Percentiles rank a stretch among this genome's conserved stretches.
Conservation (phyloP, 2,797 vertebrate genomes). For the Helicolenus hilgendorfi region DNA sequence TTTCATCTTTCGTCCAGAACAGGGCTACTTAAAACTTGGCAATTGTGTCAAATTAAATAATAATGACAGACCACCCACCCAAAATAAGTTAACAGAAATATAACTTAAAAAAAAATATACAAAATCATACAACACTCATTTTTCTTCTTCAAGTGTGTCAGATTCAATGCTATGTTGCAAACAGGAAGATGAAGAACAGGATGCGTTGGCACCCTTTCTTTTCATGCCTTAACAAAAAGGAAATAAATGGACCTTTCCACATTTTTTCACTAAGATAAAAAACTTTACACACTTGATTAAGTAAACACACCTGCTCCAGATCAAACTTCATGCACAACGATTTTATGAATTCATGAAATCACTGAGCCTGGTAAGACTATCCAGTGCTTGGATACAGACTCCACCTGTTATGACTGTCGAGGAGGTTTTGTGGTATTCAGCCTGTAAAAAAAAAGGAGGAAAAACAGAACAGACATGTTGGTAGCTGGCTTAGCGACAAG, state of each 20-base stretch:
- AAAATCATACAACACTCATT: constrained; percentile 64
- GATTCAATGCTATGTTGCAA: constrained; percentile 45
- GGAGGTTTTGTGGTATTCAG: constrained; percentile 30
- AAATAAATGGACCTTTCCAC: constrained; percentile 57
- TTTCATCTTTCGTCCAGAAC: constrained; percentile 81
- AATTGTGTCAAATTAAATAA: constrained; percentile 81
- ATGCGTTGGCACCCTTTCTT: constrained; percentile 43
- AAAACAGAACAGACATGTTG: background rate
- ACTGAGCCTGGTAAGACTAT: constrained; percentile 66
- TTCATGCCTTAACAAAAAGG: constrained; percentile 63
- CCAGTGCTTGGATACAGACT: constrained; percentile 32
- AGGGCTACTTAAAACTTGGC: constrained; percentile 84
- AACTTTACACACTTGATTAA: constrained; percentile 60
- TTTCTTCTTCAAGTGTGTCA: constrained; percentile 63
- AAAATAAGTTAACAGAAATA: constrained; percentile 85
- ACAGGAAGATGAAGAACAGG: constrained; percentile 52
- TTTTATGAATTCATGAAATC: constrained; percentile 76
- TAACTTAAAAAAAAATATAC: constrained; percentile 79
- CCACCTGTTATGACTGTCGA: constrained; percentile 14
- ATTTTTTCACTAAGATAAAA: constrained; percentile 77
- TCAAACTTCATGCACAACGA: constrained; percentile 62
- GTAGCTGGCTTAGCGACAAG: constrained; percentile 91
- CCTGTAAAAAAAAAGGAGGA: constrained; percentile 31
- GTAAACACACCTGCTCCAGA: constrained; percentile 83
- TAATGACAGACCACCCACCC: constrained; percentile 76